Evolutionary conservation across 2,113 vertebrate species (phyloP).

Genomic region (Gulo gulo): DNA sequence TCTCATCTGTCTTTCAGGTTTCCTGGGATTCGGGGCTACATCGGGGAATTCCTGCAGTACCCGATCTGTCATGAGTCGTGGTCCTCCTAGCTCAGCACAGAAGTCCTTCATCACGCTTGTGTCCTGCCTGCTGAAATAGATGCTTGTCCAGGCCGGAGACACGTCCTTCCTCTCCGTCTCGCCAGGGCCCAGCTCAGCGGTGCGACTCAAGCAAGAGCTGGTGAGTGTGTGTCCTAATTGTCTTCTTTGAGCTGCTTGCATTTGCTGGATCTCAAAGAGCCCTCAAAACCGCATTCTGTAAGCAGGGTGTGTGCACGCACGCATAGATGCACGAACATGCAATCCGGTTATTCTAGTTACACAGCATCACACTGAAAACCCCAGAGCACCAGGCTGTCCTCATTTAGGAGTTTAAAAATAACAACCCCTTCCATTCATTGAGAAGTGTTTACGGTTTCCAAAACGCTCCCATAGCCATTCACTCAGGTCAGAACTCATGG

Average conservation of each 20-base stretch:
- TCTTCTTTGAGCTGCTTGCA: not conserved
- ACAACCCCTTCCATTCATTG: slow-evolving; percentile 14
- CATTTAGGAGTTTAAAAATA: slow-evolving; percentile 59
- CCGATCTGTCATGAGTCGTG: not conserved
- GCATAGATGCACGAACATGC: not conserved
- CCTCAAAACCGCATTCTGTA: not conserved
- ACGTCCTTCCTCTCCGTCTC: not conserved
- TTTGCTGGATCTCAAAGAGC: not conserved
- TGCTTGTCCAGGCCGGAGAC: not conserved
- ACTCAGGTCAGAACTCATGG: not conserved
- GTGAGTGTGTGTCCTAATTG: not conserved
- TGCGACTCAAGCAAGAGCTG: not conserved
- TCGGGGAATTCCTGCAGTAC: not conserved
- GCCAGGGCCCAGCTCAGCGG: not conserved
- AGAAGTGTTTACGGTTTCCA: not conserved
- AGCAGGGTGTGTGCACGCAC: slow-evolving; percentile 24
- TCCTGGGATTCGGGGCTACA: not conserved
- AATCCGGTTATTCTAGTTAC: slow-evolving; percentile 71
- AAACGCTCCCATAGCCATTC: not conserved
- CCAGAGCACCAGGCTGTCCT: slow-evolving; percentile 45
- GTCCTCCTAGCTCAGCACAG: fast-evolving
- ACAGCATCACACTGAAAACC: slow-evolving; percentile 54
- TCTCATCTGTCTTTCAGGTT: not conserved
- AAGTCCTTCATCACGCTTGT: not conserved
- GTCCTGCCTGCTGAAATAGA: not conserved